Percentiles rank a stretch among this genome's conserved stretches.
Evolutionary conservation across 2,797 vertebrate species (phyloP).

Genomic region (Channallabes apus): DNA sequence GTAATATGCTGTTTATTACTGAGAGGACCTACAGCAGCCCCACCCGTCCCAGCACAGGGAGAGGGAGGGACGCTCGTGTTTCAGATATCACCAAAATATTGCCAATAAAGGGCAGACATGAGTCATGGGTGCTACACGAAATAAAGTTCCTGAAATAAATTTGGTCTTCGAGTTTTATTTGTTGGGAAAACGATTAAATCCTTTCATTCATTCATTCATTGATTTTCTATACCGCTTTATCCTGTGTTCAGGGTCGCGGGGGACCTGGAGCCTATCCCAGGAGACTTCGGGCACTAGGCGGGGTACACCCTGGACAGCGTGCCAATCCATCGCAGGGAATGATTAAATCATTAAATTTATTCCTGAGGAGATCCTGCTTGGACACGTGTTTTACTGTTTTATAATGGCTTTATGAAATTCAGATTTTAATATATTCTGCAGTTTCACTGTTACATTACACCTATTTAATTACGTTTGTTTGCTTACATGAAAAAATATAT

Average conservation of each 20-base stretch:
- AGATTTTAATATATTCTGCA: neutral
- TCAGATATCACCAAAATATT: constrained; percentile 78
- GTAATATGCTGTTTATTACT: constrained; percentile 5
- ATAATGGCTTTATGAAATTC: neutral
- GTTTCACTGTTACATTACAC: neutral
- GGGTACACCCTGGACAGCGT: too few species aligned
- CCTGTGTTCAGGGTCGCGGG: too few species aligned
- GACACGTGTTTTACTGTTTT: neutral
- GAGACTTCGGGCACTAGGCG: too few species aligned
- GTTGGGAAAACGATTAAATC: constrained; percentile 65
- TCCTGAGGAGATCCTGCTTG: constrained; percentile 53
- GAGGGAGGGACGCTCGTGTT: constrained; percentile 67
- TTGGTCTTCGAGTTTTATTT: constrained; percentile 70
- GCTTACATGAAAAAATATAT: too few species aligned
- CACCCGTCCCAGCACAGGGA: neutral
- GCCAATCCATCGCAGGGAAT: too few species aligned
- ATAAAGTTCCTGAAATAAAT: constrained; percentile 70
- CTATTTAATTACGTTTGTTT: too few species aligned
- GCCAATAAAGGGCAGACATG: constrained; percentile 74
- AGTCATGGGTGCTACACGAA: constrained; percentile 71
- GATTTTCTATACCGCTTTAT: too few species aligned
- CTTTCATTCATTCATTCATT: too few species aligned
- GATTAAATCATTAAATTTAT: constrained; percentile 66
- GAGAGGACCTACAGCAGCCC: neutral
- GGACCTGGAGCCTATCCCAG: too few species aligned